phyloP scores from a whole-genome alignment of 2,797 vertebrate genomes.

The Tolypeutes matacus region DNA sequence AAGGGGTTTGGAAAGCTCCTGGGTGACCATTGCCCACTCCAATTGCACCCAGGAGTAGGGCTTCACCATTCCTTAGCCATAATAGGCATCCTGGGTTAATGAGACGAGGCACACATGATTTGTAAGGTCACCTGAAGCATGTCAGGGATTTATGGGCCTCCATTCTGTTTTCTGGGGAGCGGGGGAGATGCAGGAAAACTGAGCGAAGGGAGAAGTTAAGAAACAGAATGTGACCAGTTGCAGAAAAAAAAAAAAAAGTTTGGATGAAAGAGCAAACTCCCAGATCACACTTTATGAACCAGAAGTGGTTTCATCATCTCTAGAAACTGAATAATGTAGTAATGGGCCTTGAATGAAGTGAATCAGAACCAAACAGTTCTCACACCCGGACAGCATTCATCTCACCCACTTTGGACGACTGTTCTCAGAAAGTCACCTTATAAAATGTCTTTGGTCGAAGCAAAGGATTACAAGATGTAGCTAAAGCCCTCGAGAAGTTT shows the following conservation, averaged over 20 bases:
- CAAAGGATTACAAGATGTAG: not conserved
- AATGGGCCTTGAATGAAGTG: not conserved
- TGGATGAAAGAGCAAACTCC: conserved; percentile 34
- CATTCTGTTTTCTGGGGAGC: conserved; percentile 61
- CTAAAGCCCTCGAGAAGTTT: not conserved
- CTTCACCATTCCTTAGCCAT: conserved; percentile 9
- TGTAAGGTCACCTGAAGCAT: conserved; percentile 65
- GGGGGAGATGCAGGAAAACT: conserved; percentile 24
- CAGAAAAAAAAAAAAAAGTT: not conserved
- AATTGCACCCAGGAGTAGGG: fast-evolving
- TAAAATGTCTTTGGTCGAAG: not conserved
- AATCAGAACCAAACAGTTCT: not conserved
- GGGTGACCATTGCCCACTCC: not conserved
- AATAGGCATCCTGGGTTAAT: conserved; percentile 46
- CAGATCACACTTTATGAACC: conserved; percentile 61
- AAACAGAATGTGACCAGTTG: conserved; percentile 61
- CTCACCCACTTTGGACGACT: not conserved
- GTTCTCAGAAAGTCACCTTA: not conserved
- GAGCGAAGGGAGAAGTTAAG: not conserved
- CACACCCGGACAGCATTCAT: too few species aligned
- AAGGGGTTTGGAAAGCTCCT: not conserved
- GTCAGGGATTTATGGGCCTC: conserved; percentile 63
- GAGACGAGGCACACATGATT: not conserved
- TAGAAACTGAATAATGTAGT: not conserved
- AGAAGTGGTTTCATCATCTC: conserved; percentile 55